A percentile compares a stretch with the other conserved stretches of the same genome.
Conservation (phyloP, 2,888 invertebrate species). For the Phalera bucephala region DNA sequence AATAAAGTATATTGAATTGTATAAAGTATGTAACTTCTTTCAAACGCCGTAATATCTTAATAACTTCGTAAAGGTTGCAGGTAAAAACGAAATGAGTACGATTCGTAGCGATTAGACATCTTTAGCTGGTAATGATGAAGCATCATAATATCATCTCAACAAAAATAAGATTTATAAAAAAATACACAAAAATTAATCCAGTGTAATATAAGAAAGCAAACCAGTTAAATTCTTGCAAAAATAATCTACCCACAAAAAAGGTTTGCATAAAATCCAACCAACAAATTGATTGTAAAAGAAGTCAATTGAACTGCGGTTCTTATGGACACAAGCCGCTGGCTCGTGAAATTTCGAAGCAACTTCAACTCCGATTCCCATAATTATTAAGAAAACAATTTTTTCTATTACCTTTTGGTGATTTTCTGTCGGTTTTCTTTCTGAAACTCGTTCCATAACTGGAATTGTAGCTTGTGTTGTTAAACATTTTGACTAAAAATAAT, state of each 20-base stretch:
- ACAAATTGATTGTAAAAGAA: constrained; percentile 41
- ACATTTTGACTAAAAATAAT: constrained; percentile 40
- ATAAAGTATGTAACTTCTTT: too few relatives aligned
- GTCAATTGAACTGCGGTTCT: constrained; percentile 51
- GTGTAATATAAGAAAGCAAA: too few relatives aligned
- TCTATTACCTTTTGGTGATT: constrained; percentile 45
- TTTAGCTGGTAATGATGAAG: too few relatives aligned
- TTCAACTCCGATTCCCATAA: constrained; percentile 23
- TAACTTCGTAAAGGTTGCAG: too few relatives aligned
- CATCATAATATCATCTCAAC: too few relatives aligned
- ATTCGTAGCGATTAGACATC: too few relatives aligned
- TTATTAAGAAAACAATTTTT: constrained; percentile 27
- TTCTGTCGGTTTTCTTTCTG: constrained; percentile 34
- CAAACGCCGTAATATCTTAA: too few relatives aligned
- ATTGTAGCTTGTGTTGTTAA: constrained; percentile 59
- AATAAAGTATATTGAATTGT: too few relatives aligned
- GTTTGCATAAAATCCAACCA: constrained; percentile 23
- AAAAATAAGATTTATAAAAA: too few relatives aligned
- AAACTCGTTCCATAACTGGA: constrained; percentile 39
- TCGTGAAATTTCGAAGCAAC: constrained; percentile 38
- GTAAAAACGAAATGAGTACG: too few relatives aligned
- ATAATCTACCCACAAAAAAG: constrained; percentile 26
- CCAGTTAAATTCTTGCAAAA: too few relatives aligned
- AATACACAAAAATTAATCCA: too few relatives aligned
- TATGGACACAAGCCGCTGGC: constrained; percentile 37